A percentile compares a stretch with the other conserved stretches of the same genome.
These are phyloP conservation scores for Trissolcus basalis DNA, from an alignment of 1,140 invertebrate genomes.

Conservation along the genomic window DNA sequence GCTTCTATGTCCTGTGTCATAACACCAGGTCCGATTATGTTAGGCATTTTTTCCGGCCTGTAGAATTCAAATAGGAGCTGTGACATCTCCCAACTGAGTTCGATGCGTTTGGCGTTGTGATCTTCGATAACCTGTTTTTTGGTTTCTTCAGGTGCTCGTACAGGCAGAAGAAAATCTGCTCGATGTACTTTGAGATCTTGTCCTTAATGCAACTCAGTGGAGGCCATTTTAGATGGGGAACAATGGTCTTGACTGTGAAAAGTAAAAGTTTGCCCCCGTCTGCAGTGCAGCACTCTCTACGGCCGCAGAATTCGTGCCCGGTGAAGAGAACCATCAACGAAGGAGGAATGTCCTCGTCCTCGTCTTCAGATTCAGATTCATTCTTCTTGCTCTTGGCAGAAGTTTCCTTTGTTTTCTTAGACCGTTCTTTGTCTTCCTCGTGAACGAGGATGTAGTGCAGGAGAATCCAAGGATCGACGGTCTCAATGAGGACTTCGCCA, in stretches of 20 bases:
- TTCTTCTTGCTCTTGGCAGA: conserved; percentile 63
- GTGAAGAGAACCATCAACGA: conserved; percentile 88
- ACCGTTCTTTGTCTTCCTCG: conserved; percentile 76
- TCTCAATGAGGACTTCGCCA: conserved; percentile 83
- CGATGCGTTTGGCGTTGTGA: conserved; percentile 84
- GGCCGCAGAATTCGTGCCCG: conserved; percentile 90
- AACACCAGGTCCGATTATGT: conserved; percentile 87
- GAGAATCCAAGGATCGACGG: conserved; percentile 88
- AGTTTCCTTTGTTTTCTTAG: conserved; percentile 62
- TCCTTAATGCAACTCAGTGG: conserved; percentile 74
- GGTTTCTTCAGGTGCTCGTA: conserved; percentile 85
- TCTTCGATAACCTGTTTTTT: conserved; percentile 85
- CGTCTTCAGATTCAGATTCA: conserved; percentile 73
- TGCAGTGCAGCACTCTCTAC: conserved; percentile 84
- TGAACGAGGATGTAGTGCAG: conserved; percentile 86
- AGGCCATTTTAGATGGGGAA: conserved; percentile 80
- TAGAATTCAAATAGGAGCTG: conserved; percentile 90
- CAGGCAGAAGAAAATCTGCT: conserved; percentile 93
- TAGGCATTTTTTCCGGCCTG: conserved; percentile 86
- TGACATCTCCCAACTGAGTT: conserved; percentile 86
- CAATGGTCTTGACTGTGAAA: conserved; percentile 85
- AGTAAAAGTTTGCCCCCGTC: conserved; percentile 86
- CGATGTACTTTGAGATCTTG: conserved; percentile 84
- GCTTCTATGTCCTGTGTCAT: conserved; percentile 87
- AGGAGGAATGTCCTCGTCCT: conserved; percentile 81